Evolutionary conservation across 92 coral and sea anemone genomes (phyloP).

Genomic region (Porites evermanni): DNA sequence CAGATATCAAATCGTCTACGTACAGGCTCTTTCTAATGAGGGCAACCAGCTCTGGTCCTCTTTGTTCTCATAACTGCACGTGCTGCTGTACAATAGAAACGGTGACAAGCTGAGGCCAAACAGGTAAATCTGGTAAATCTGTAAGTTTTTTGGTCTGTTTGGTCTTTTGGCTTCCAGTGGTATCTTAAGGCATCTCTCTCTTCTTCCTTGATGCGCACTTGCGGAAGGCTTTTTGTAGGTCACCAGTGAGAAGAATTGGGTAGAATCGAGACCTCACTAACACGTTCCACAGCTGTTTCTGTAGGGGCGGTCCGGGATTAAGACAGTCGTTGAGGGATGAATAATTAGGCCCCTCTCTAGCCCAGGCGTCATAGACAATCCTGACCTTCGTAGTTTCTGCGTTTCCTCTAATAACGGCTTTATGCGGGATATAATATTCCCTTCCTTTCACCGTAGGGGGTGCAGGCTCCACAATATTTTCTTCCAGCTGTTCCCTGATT

Average conservation of each 20-base stretch:
- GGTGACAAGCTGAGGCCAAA: constrained; percentile 28
- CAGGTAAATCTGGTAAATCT: constrained; percentile 31
- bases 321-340: too few species aligned
- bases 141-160: constrained; percentile 21
- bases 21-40: constrained; percentile 39
- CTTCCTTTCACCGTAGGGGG: too few species aligned
- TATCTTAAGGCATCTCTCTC: constrained; percentile 28
- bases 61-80: neutral
- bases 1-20: constrained; percentile 21
- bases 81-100: constrained; percentile 28
- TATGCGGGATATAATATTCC: too few species aligned
- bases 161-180: constrained; percentile 26
- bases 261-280: constrained; percentile 26
- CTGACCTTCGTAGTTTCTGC: too few species aligned
- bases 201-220: constrained; percentile 43
- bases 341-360: too few species aligned
- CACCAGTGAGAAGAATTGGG: constrained; percentile 21
- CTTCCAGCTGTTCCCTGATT: too few species aligned
- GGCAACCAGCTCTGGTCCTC: constrained; percentile 6
- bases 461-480: too few species aligned
- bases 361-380: too few species aligned
- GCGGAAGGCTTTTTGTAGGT: constrained; percentile 36
- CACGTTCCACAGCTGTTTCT: constrained; percentile 11
- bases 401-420: too few species aligned
- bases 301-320: constrained; percentile 20